A percentile compares a stretch with the other conserved stretches of the same genome.
phyloP scores from a whole-genome alignment of 2,888 invertebrate species.

The Lamproptera curius region DNA sequence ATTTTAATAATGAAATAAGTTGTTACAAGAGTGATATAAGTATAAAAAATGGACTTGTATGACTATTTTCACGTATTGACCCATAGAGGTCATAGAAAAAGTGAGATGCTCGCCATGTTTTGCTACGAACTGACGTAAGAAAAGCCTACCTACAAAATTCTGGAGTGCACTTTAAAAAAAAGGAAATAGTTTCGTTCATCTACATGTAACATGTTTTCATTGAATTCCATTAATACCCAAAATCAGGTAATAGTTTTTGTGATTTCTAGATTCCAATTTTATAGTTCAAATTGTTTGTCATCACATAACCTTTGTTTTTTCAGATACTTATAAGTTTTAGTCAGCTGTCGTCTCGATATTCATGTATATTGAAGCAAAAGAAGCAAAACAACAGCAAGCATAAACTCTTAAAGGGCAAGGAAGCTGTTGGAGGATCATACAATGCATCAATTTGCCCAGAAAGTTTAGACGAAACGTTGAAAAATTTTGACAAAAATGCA shows the following conservation, averaged over 20 bases:
- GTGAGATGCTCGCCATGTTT: constrained; percentile 42
- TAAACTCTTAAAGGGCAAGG: constrained; percentile 57
- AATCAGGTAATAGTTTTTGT: too few relatives aligned
- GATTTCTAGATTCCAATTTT: too few relatives aligned
- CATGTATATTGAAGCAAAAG: constrained; percentile 62
- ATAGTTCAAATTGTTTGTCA: constrained; percentile 27
- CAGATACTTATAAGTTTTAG: constrained; percentile 75
- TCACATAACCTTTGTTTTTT: constrained; percentile 44
- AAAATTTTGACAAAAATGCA: constrained; percentile 66
- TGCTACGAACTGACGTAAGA: constrained; percentile 65
- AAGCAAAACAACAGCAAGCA: constrained; percentile 53
- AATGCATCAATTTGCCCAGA: constrained; percentile 60
- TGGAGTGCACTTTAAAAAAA: constrained; percentile 71
- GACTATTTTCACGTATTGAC: constrained; percentile 19
- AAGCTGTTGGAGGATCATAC: constrained; percentile 37
- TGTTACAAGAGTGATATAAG: too few relatives aligned
- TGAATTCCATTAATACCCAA: constrained; percentile 75
- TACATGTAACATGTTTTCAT: constrained; percentile 78
- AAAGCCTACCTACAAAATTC: constrained; percentile 73
- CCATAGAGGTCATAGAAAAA: constrained; percentile 30
- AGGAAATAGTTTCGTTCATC: constrained; percentile 49
- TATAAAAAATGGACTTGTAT: too few relatives aligned
- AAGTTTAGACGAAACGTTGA: constrained; percentile 58
- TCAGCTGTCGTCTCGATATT: constrained; percentile 67
- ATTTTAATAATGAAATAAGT: too few relatives aligned